A percentile compares a stretch with the other conserved stretches of the same genome.
phyloP scores from a whole-genome alignment of 2,113 vertebrate species.

The Cariama cristata region DNA sequence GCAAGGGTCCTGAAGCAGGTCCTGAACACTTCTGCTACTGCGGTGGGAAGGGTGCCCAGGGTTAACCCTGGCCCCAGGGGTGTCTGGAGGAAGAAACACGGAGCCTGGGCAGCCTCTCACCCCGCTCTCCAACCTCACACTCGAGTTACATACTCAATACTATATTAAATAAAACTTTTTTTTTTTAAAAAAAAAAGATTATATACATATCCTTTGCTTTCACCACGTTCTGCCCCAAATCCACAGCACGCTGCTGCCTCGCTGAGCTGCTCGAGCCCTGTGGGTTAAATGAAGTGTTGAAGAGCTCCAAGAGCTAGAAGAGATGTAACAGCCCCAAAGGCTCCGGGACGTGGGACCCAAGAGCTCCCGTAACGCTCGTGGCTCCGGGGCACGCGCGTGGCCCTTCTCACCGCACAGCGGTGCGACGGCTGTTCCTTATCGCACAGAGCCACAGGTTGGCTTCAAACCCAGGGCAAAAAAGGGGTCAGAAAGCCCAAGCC shows the following conservation, averaged over 20 bases:
- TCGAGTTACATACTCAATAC: rapidly evolving
- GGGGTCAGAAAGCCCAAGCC: not conserved
- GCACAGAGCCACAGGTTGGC: rapidly evolving
- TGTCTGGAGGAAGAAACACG: rapidly evolving
- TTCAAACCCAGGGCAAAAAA: not conserved
- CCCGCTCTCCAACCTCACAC: not conserved
- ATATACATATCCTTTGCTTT: rapidly evolving
- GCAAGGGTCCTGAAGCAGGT: not conserved
- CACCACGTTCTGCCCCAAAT: rapidly evolving
- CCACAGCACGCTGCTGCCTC: not conserved
- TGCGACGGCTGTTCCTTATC: rapidly evolving
- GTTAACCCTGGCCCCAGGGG: rapidly evolving
- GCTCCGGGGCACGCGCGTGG: too few relatives aligned
- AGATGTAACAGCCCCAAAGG: not conserved
- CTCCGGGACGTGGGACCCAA: not conserved
- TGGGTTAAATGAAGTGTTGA: rapidly evolving
- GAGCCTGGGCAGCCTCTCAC: not conserved
- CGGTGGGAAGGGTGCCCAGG: not conserved
- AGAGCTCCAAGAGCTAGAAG: rapidly evolving
- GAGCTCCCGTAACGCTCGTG: rapidly evolving
- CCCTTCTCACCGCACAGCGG: too few relatives aligned
- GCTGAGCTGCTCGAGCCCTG: not conserved
- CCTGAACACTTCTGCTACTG: rapidly evolving
- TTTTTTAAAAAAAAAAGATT: not conserved
- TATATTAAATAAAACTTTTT: not conserved